Evolutionary conservation across 2,888 invertebrate genomes (phyloP), one percentile per base, ranked within the genome.

Genomic region (Troides helena): DNA sequence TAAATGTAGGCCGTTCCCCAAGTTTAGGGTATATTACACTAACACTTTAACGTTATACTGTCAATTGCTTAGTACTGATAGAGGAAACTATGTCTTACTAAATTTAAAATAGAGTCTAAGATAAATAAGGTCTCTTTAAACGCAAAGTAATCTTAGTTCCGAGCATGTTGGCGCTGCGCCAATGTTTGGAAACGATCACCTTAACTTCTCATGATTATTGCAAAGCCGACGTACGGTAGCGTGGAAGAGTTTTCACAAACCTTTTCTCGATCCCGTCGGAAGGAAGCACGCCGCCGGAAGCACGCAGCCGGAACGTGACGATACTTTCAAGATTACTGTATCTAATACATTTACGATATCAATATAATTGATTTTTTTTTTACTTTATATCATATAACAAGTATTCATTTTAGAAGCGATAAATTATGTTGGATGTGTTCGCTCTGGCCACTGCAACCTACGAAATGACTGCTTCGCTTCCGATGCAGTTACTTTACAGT

Each of bases 161-260:
- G 80, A 76, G 78, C 72, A 77, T 75, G 75, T 82, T 89, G 89
- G 89, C 81, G 70, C 76, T 60, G 68, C 72, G 88, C 89, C 89
- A 89, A 84, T 81, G 80, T 82, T 85, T 83, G 79, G 80, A 80
- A 82, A 80, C 84, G 84, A 85, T 84, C 85, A 80, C 84, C 83
- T 85, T 83, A 81, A 81, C 83, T 83, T 83, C 82, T 81, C 80
- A 81, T 82, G 83, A 85, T 87, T 85, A 83, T 82, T 84, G 83
- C 82, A 82, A 83, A 85, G 81, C 78, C 79, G 81, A 79, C 63
- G 69, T 71, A 84, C 78, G 83, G 83, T 79, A 80, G 58, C 43
- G 23, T 81, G 84, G 80, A 79, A 78, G 86, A 85, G 78, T 84
- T 86, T 86, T 77, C 81, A 84, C 86, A 71, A 81, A 84, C 81